Evolutionary conservation across 2,888 invertebrate genomes (phyloP), one percentile per base, ranked within the genome.

Genomic region (Melipona bicolor): DNA sequence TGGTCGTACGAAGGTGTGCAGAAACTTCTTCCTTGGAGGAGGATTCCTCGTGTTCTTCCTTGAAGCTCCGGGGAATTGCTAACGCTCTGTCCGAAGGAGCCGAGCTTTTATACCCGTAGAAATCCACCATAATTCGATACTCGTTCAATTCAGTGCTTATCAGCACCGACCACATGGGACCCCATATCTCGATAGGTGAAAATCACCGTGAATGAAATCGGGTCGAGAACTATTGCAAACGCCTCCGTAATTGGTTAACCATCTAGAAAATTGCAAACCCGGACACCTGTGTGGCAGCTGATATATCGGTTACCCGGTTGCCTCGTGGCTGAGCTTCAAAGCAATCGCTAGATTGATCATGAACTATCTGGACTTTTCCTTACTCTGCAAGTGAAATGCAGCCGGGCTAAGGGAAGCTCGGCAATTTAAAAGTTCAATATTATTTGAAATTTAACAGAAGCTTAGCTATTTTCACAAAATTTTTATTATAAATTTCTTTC

Each of bases 141-240:
- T 91, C 88, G 89, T 86, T 91, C 94, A 94, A 94, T 94, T 89
- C 90, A 67, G 88, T 77, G 92, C 92, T 93, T 94, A 94, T 94
- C 94, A 93, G 93, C 90, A 74, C 62, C 85, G 79, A 88, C 92
- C 94, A 94, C 91, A 94, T 94, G 94, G 93, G 94, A 84, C 92
- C 89, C 87, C 85, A 81, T 83, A 75, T 89, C 75, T 79, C 89
- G 87, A 83, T 50, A 87, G 85, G 90, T 85, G 88, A 90, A 92
- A 91, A 91, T 86, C 81, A 83, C 83, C 78, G 77, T 75, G 88
- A 79, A 83, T 27, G 77, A 85, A 85, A 85, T 83, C 77, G 76
- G 79, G 85, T 81, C 73, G 84, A 77, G 83, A 89, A 90, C 89
- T 90, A 89, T 90, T 83, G 89, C 89, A 87, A 90, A 92, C 86